Evolutionary conservation across 1,140 invertebrate genomes (phyloP).

Genomic region (Bombus sylvicola): DNA sequence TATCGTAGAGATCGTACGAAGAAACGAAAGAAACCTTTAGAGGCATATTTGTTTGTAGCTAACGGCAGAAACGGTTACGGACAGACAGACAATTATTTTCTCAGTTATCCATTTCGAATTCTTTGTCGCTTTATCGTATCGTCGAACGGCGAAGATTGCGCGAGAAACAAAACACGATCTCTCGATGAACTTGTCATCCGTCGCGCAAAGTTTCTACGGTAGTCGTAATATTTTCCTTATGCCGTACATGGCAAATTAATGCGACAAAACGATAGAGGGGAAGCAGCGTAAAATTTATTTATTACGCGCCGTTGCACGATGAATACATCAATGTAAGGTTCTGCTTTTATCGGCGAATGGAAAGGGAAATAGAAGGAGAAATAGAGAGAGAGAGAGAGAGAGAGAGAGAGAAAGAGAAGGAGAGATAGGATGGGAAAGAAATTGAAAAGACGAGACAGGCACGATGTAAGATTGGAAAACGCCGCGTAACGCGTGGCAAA

Average conservation of each 20-base stretch:
- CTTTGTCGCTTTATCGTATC: background rate
- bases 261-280: background rate
- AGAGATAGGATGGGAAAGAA: background rate
- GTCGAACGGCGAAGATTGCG: background rate
- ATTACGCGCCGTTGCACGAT: constrained; percentile 1
- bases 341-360: background rate
- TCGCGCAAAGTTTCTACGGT: background rate
- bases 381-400: background rate
- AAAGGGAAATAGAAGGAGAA: background rate
- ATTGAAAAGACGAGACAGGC: background rate
- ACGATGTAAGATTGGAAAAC: background rate
- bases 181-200: background rate
- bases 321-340: background rate
- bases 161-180: background rate
- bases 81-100: background rate
- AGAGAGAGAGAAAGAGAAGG: background rate
- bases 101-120: background rate
- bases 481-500: constrained; percentile 21
- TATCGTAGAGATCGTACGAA: no score
- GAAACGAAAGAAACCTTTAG: no score
- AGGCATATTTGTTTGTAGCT: no score
- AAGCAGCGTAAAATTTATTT: constrained; percentile 28
- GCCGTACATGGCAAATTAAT: background rate
- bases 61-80: background rate
- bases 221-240: background rate